Evolutionary conservation across 1,140 invertebrate genomes (phyloP).

Genomic region (Catajapyx aquilonaris): DNA sequence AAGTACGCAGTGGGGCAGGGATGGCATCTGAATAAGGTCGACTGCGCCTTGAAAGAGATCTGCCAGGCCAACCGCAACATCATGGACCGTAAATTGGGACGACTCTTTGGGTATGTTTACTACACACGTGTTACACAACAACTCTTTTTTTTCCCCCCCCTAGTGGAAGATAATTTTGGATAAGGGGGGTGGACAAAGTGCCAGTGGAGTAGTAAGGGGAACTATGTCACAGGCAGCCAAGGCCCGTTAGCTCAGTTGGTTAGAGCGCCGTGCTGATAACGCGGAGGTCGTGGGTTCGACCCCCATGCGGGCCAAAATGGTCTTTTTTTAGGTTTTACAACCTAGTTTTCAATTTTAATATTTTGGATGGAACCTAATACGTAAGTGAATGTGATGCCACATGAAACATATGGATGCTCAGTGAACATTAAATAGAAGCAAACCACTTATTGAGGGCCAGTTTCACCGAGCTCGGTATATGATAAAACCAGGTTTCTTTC

Average conservation of each 20-base stretch:
- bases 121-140: too few species aligned
- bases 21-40: too few species aligned
- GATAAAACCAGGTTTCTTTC: neutral
- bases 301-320: conserved; percentile 12
- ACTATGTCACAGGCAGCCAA: too few species aligned
- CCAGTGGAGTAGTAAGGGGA: too few species aligned
- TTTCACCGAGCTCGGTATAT: neutral
- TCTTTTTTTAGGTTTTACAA: conserved; percentile 4
- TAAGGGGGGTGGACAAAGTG: too few species aligned
- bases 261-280: conserved; percentile 14
- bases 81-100: too few species aligned
- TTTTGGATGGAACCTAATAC: neutral
- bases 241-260: conserved; percentile 14
- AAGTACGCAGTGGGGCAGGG: too few species aligned
- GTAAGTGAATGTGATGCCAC: neutral
- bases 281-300: conserved; percentile 13
- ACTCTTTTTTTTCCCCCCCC: too few species aligned
- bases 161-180: too few species aligned
- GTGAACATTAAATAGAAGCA: neutral
- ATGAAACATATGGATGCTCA: neutral
- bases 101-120: too few species aligned
- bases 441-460: neutral
- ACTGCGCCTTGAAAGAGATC: too few species aligned
- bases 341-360: neutral
- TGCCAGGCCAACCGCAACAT: too few species aligned